Conservation (phyloP, 2,888 invertebrate species). For the Buathra laborator region DNA sequence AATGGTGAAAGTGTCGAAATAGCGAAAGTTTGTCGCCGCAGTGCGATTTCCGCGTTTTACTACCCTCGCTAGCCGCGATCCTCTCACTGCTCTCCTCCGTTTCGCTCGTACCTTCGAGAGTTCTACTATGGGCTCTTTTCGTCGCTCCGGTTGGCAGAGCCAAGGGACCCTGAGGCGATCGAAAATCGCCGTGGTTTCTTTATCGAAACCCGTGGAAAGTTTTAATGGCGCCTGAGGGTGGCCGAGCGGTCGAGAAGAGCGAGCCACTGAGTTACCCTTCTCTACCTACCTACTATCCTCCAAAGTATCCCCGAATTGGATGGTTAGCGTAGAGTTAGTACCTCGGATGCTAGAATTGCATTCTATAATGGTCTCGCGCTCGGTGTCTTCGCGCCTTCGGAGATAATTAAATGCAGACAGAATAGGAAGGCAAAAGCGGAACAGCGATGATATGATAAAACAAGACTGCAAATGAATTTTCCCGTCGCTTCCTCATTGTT, state of each 20-base stretch:
- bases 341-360: slow-evolving; percentile 18
- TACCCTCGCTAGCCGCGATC: slow-evolving; percentile 46
- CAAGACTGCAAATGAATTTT: too few relatives aligned
- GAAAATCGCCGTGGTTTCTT: slow-evolving; percentile 70
- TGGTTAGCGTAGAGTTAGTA: slow-evolving; percentile 42
- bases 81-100: slow-evolving; percentile 22
- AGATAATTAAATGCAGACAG: slow-evolving; percentile 15
- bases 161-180: slow-evolving; percentile 62
- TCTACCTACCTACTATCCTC: slow-evolving; percentile 18
- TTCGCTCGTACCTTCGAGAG: background rate
- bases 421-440: too few relatives aligned
- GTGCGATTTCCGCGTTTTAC: slow-evolving; percentile 61
- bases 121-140: background rate
- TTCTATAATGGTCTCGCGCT: slow-evolving; percentile 16
- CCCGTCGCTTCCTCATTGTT: too few relatives aligned
- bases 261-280: slow-evolving; percentile 14
- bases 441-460: too few relatives aligned
- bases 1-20: slow-evolving; percentile 58
- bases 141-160: slow-evolving; percentile 20
- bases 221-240: slow-evolving; percentile 69
- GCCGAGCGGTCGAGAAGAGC: slow-evolving; percentile 29
- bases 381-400: slow-evolving; percentile 11
- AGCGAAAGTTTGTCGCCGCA: slow-evolving; percentile 65
- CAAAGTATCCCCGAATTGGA: slow-evolving; percentile 49
- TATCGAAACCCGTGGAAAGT: slow-evolving; percentile 69